Conservation (phyloP, 2,113 vertebrate species). For the Zeus faber region DNA sequence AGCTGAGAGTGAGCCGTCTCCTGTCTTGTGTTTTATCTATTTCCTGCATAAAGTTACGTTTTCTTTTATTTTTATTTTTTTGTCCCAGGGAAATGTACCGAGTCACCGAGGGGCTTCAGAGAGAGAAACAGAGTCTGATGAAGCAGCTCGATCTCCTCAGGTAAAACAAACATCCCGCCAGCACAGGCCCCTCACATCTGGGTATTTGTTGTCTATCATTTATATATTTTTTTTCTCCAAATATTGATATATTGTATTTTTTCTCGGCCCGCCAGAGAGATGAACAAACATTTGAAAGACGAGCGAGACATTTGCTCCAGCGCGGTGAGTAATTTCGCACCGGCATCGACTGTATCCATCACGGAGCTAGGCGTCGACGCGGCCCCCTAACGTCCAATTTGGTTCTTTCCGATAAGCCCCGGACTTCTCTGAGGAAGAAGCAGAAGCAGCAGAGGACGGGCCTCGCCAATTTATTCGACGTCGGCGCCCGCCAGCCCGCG, state of each 20-base stretch:
- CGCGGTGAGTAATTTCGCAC: slow-evolving; percentile 51
- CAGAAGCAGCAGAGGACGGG: slow-evolving; percentile 64
- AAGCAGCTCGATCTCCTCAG: slow-evolving; percentile 91
- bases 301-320: slow-evolving; percentile 81
- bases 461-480: slow-evolving; percentile 53
- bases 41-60: too few species aligned
- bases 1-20: not conserved
- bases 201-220: too few species aligned
- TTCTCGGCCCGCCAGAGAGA: slow-evolving; percentile 79
- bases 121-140: slow-evolving; percentile 87
- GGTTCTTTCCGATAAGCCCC: slow-evolving; percentile 47
- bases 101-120: slow-evolving; percentile 86
- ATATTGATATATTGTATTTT: too few species aligned
- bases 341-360: not conserved
- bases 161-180: slow-evolving; percentile 63
- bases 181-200: not conserved
- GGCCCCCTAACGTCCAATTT: not conserved
- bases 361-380: not conserved
- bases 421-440: slow-evolving; percentile 58
- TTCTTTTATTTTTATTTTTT: too few species aligned
- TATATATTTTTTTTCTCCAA: too few species aligned
- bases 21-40: not conserved
- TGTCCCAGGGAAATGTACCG: slow-evolving; percentile 86
- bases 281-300: slow-evolving; percentile 90
- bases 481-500: slow-evolving; percentile 35